Conservation (phyloP, 2,888 invertebrate genomes). For the Eilema griseolum region DNA sequence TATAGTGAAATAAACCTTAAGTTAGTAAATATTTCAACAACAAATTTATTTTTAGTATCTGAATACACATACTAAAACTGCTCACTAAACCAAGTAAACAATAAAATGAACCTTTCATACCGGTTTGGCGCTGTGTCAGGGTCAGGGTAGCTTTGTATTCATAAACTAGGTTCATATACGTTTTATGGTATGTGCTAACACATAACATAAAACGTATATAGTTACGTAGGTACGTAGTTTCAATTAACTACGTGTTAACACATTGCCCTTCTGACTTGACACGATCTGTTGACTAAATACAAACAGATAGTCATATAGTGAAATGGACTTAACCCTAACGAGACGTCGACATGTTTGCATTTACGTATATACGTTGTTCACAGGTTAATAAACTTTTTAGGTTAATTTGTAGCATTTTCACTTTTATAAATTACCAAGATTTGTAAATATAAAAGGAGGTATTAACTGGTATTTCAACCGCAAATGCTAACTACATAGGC, state of each 20-base stretch:
- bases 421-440: not conserved
- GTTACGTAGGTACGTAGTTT: not conserved
- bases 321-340: slow-evolving; percentile 12
- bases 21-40: not conserved
- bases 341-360: slow-evolving; percentile 1
- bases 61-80: not conserved
- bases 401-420: not conserved
- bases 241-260: slow-evolving; percentile 21
- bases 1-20: not conserved
- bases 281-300: slow-evolving; percentile 19
- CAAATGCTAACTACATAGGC: not conserved
- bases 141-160: not conserved
- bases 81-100: not conserved
- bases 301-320: slow-evolving; percentile 16
- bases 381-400: not conserved
- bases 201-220: not conserved
- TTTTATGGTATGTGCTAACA: not conserved
- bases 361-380: not conserved
- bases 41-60: not conserved
- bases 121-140: not conserved
- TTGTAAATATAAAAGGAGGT: not conserved
- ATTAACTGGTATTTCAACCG: not conserved
- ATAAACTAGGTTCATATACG: not conserved
- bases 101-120: not conserved
- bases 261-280: slow-evolving; percentile 18